Percentiles rank a stretch among this genome's conserved stretches.
Evolutionary conservation across 2,888 invertebrate species (phyloP).

Genomic region (Lycophotia porphyrea): DNA sequence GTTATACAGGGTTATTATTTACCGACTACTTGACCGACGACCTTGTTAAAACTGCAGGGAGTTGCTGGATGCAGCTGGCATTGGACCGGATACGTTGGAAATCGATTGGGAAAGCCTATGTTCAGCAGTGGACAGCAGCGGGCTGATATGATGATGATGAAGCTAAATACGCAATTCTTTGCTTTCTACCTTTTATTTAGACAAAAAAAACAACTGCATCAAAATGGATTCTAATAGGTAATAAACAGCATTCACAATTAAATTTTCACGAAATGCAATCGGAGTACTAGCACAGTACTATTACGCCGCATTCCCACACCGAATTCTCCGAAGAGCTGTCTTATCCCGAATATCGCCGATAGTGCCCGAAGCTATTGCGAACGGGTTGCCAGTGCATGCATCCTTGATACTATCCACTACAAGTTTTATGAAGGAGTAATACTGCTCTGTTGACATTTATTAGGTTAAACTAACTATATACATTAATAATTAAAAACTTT

Average conservation of each 20-base stretch:
- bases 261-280: background rate
- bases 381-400: constrained; percentile 2
- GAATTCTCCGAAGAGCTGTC: constrained; percentile 3
- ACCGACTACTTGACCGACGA: too few species aligned
- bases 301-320: background rate
- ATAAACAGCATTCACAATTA: background rate
- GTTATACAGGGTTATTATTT: too few species aligned
- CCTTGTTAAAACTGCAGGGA: too few species aligned
- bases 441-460: background rate
- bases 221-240: background rate
- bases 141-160: too few species aligned
- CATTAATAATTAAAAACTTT: too few species aligned
- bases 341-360: constrained; percentile 15
- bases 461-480: too few species aligned
- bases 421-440: constrained; percentile 2
- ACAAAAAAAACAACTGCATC: background rate
- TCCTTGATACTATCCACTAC: constrained; percentile 38
- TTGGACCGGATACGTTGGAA: too few species aligned
- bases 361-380: constrained; percentile 19
- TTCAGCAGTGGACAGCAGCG: too few species aligned
- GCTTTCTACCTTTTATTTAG: background rate
- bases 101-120: too few species aligned
- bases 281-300: background rate
- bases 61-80: too few species aligned
- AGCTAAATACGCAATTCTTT: background rate